Percentiles rank a stretch among this genome's conserved stretches.
Conservation (phyloP, 1,140 invertebrate species). For the Rhagoletis zephyria region DNA sequence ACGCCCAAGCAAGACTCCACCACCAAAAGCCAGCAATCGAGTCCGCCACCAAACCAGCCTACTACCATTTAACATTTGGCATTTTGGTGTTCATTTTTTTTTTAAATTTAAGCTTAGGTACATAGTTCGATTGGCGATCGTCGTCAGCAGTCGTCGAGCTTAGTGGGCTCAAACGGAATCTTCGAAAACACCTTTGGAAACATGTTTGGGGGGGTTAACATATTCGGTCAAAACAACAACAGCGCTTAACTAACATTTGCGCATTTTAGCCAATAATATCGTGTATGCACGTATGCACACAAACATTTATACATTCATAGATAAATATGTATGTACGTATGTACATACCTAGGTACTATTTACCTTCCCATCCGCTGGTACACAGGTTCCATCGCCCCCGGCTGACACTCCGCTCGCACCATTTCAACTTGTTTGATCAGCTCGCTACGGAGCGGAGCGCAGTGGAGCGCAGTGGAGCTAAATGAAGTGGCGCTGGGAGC, state of each 20-base stretch:
- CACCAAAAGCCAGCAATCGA: not conserved
- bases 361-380: constrained; percentile 31
- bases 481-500: constrained; percentile 49
- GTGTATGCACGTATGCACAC: not conserved
- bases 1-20: constrained; percentile 9
- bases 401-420: not conserved
- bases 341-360: not conserved
- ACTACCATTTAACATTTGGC: constrained; percentile 7
- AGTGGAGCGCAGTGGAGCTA: constrained; percentile 44
- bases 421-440: constrained; percentile 14
- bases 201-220: constrained; percentile 31
- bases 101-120: not conserved
- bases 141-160: not conserved
- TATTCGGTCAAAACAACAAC: constrained; percentile 49
- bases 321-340: not conserved
- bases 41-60: not conserved
- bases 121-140: not conserved
- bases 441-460: not conserved
- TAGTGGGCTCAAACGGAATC: constrained; percentile 19
- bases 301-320: too few species aligned
- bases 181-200: constrained; percentile 36
- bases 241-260: not conserved
- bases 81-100: not conserved
- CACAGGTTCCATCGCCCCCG: constrained; percentile 10
- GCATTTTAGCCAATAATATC: not conserved